These are phyloP conservation scores for Sycophaga agraensis DNA, from an alignment of 1,140 invertebrate genomes.

Conservation along the genomic window DNA sequence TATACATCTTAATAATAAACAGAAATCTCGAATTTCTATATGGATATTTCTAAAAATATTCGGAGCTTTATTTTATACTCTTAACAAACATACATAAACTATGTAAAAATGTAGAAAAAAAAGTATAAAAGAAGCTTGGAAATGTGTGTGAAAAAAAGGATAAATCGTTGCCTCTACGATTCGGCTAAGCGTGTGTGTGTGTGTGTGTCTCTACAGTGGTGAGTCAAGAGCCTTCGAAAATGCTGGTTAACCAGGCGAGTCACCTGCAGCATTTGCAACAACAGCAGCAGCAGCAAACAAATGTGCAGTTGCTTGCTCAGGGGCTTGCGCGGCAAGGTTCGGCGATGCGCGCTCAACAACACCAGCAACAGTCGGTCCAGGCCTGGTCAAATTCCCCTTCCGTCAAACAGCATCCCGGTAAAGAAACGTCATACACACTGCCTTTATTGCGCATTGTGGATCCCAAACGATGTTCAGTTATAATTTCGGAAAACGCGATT, in stretches of 20 bases:
- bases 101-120: too few species aligned
- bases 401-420: conserved; percentile 54
- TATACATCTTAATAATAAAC: too few species aligned
- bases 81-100: too few species aligned
- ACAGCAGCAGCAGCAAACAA: conserved; percentile 52
- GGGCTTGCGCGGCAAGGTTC: conserved; percentile 40
- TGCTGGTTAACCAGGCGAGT: conserved; percentile 1
- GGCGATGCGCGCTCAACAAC: conserved; percentile 28
- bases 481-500: too few species aligned
- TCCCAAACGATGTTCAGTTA: too few species aligned
- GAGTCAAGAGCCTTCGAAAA: conserved; percentile 11
- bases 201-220: conserved; percentile 6
- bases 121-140: too few species aligned
- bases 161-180: too few species aligned
- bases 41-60: too few species aligned
- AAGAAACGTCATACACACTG: conserved; percentile 7
- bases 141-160: too few species aligned
- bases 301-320: conserved; percentile 49
- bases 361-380: conserved; percentile 36
- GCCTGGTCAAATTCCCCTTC: conserved; percentile 36
- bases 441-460: too few species aligned
- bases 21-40: too few species aligned
- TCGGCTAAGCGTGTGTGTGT: conserved; percentile 12
- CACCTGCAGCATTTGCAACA: conserved; percentile 43
- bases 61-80: too few species aligned